phyloP scores from a whole-genome alignment of 2,888 invertebrate species.

The Nephrotoma appendiculata region DNA sequence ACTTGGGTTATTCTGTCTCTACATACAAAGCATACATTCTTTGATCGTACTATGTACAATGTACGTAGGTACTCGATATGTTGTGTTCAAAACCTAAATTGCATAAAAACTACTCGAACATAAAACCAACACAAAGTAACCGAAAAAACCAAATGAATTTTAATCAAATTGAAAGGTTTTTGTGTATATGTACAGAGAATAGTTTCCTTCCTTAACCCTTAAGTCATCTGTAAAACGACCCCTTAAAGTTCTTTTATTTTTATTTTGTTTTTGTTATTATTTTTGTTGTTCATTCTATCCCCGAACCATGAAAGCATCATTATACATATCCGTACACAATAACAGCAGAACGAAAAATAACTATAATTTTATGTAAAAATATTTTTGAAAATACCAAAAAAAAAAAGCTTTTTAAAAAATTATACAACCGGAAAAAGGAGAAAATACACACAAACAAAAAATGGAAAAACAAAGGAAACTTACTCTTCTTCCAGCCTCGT shows the following conservation, averaged over 20 bases:
- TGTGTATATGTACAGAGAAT: neutral
- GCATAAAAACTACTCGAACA: neutral
- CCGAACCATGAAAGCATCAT: neutral
- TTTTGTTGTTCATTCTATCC: neutral
- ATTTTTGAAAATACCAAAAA: neutral
- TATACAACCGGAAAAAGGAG: neutral
- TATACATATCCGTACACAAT: neutral
- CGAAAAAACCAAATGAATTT: constrained; percentile 1
- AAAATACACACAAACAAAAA: neutral
- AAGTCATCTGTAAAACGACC: neutral
- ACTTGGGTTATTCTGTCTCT: neutral
- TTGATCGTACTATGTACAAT: too few relatives aligned
- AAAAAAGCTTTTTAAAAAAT: neutral
- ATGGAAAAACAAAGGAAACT: constrained; percentile 21
- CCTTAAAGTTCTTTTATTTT: neutral
- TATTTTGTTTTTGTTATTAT: neutral
- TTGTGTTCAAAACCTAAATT: neutral
- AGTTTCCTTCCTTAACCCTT: neutral
- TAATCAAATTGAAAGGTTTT: constrained; percentile 5
- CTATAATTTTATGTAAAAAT: constrained; percentile 1
- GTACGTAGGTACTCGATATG: too few relatives aligned
- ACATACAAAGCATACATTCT: too few relatives aligned
- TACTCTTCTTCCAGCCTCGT: constrained; percentile 94
- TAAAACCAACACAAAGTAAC: constrained; percentile 1
- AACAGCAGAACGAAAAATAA: neutral